These are phyloP conservation scores for Melanogrammus aeglefinus DNA, from an alignment of 2,797 vertebrate species.

Conservation along the genomic window DNA sequence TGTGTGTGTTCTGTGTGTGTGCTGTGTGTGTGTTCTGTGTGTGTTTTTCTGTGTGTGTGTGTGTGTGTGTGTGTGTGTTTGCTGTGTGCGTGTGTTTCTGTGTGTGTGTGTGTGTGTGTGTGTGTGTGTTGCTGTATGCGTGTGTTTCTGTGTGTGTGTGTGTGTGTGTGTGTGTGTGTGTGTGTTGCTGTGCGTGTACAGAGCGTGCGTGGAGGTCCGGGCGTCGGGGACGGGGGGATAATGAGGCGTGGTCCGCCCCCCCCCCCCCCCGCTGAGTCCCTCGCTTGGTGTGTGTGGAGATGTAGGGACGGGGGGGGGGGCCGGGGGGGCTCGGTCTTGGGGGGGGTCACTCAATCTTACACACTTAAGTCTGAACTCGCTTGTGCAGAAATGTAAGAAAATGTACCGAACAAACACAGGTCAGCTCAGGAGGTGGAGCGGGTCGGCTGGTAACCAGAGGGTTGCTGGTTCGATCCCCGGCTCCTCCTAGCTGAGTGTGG, in stretches of 20 bases:
- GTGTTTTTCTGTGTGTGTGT: too few relatives aligned
- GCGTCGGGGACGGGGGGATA: constrained; percentile 46
- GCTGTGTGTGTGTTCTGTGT: too few relatives aligned
- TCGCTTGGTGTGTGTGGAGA: constrained; percentile 47
- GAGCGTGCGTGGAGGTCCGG: constrained; percentile 32
- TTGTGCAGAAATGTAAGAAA: too few relatives aligned
- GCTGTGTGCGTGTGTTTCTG: constrained; percentile 22
- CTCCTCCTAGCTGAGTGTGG: too few relatives aligned
- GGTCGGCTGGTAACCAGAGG: too few relatives aligned
- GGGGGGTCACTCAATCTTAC: constrained; percentile 20
- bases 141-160: constrained; percentile 17
- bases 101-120: constrained; percentile 19
- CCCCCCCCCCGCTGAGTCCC: constrained; percentile 55
- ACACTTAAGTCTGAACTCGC: not conserved
- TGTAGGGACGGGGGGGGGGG: constrained; percentile 39
- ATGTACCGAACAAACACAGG: too few relatives aligned
- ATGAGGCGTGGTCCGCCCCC: constrained; percentile 54
- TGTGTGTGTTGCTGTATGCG: too few relatives aligned
- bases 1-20: too few relatives aligned
- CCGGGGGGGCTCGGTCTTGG: constrained; percentile 15
- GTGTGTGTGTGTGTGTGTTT: too few relatives aligned
- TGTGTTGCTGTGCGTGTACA: constrained; percentile 33
- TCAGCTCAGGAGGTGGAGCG: too few relatives aligned
- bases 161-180: constrained; percentile 37
- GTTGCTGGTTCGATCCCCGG: too few relatives aligned